phyloP scores from a whole-genome alignment of 1,140 invertebrate genomes.

The Drosophila tropicalis region DNA sequence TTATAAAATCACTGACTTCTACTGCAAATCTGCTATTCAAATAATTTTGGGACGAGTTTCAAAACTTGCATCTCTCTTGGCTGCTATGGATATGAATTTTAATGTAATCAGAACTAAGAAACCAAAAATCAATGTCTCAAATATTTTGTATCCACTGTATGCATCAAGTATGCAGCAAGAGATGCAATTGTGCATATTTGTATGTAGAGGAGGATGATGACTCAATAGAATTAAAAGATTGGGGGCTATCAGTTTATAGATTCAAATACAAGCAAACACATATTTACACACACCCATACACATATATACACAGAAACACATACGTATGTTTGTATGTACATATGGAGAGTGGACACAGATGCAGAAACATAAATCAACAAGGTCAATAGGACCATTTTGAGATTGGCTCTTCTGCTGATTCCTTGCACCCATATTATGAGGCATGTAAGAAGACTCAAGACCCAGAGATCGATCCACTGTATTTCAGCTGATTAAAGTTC shows the following conservation, averaged over 20 bases:
- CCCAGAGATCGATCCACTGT: not conserved
- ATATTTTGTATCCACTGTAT: too few relatives aligned
- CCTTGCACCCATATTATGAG: not conserved
- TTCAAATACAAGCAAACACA: not conserved
- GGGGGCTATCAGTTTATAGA: constrained; percentile 36
- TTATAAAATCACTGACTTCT: too few relatives aligned
- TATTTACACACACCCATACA: not conserved
- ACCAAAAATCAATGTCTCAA: too few relatives aligned
- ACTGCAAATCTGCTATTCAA: too few relatives aligned
- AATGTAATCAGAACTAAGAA: too few relatives aligned
- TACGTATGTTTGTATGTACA: not conserved
- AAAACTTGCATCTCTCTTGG: too few relatives aligned
- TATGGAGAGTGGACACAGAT: constrained; percentile 29
- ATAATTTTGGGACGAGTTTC: too few relatives aligned
- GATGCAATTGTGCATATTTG: not conserved
- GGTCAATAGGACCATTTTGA: not conserved
- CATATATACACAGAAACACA: not conserved
- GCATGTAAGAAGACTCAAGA: not conserved
- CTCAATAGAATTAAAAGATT: constrained; percentile 3
- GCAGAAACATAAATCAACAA: constrained; percentile 31
- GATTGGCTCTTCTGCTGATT: not conserved
- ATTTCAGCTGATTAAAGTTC: constrained; percentile 5
- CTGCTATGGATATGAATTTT: too few relatives aligned
- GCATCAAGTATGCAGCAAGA: too few relatives aligned
- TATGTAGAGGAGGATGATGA: not conserved